phyloP scores from a whole-genome alignment of 2,113 vertebrate species.

The Microtus montanus region DNA sequence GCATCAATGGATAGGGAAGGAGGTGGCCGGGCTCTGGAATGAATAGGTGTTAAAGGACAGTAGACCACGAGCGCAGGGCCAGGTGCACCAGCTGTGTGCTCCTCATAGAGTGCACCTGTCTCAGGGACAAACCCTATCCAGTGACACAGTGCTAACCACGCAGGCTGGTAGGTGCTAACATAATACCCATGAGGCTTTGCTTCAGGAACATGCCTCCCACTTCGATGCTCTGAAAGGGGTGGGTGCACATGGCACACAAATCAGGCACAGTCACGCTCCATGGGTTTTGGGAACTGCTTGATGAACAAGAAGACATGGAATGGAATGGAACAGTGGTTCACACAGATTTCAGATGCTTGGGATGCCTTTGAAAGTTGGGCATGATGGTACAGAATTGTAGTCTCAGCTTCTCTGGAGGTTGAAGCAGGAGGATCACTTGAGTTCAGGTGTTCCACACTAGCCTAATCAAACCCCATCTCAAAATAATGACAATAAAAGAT shows the following conservation, averaged over 20 bases:
- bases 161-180: neutral
- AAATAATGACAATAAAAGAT: neutral
- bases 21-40: neutral
- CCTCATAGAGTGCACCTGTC: neutral
- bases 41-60: neutral
- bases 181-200: neutral
- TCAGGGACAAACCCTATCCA: neutral
- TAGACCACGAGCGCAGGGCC: neutral
- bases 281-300: neutral
- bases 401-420: too few species aligned
- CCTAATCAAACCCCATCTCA: neutral
- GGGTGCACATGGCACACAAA: too few species aligned
- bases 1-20: neutral
- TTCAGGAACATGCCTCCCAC: too few species aligned
- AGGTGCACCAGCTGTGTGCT: neutral
- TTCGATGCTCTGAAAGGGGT: neutral
- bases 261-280: neutral
- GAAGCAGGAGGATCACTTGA: neutral
- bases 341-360: neutral
- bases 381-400: fast-evolving
- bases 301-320: neutral
- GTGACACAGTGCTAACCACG: neutral
- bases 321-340: neutral
- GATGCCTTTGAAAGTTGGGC: neutral
- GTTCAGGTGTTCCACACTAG: neutral